Evolutionary conservation across 2,888 invertebrate species (phyloP).

Genomic region (Cantharis nigra): DNA sequence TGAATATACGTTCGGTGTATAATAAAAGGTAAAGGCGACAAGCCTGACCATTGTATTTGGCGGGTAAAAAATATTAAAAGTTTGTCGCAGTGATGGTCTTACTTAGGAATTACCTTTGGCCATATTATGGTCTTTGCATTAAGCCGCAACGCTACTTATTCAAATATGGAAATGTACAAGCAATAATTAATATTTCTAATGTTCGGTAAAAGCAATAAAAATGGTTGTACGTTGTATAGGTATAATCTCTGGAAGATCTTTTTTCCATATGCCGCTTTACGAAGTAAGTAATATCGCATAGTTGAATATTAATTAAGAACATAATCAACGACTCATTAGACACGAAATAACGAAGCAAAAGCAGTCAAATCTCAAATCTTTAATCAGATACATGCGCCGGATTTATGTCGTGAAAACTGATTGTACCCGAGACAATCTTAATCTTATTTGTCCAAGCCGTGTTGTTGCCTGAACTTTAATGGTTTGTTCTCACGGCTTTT

Average conservation of each 20-base stretch:
- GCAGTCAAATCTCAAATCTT: slow-evolving; percentile 20
- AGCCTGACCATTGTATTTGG: background rate
- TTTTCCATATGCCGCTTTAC: background rate
- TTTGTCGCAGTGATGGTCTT: background rate
- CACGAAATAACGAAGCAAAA: slow-evolving; percentile 29
- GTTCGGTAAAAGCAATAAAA: background rate
- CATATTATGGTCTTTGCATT: too few relatives aligned
- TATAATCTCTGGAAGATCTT: background rate
- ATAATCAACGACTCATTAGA: slow-evolving; percentile 30
- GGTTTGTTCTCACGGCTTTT: slow-evolving; percentile 33
- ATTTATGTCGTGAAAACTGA: slow-evolving; percentile 38
- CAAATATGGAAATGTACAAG: background rate
- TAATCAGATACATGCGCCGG: slow-evolving; percentile 36
- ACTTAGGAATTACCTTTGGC: background rate
- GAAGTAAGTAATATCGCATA: slow-evolving; percentile 12
- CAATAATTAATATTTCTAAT: background rate
- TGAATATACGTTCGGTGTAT: slow-evolving; percentile 12
- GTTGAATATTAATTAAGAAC: slow-evolving; percentile 20
- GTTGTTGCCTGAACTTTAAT: slow-evolving; percentile 33
- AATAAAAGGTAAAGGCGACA: slow-evolving; percentile 18
- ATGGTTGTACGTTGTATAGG: background rate
- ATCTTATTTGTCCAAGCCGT: slow-evolving; percentile 35
- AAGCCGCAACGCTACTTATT: background rate
- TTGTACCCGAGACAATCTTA: slow-evolving; percentile 32
- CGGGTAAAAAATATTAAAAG: background rate